phyloP scores from a whole-genome alignment of 1,140 invertebrate species.

The Bombus waltoni region DNA sequence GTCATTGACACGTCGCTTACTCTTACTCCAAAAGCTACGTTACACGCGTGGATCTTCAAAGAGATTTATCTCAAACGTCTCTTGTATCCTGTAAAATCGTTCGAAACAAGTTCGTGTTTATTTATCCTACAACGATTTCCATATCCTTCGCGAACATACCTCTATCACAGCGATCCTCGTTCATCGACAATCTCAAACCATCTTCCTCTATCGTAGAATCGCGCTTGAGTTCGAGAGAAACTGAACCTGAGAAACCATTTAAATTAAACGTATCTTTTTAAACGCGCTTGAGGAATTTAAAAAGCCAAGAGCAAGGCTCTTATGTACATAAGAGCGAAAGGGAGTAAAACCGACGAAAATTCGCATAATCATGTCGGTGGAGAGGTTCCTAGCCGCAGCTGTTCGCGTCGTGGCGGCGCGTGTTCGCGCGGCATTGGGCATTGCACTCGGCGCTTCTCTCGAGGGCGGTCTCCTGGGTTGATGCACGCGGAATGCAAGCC shows the following conservation, averaged over 20 bases:
- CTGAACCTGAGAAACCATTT: no score
- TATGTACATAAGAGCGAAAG: not conserved
- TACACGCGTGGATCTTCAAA: not conserved
- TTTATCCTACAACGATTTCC: no score
- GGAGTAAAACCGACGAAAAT: not conserved
- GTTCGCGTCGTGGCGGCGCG: slow-evolving; percentile 53
- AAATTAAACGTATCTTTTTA: no score
- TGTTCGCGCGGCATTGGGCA: slow-evolving; percentile 70
- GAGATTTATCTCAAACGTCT: not conserved
- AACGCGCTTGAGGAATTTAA: no score
- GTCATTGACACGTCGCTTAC: not conserved
- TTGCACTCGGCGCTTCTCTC: slow-evolving; percentile 76
- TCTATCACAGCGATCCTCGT: no score
- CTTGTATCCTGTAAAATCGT: no score
- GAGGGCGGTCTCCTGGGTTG: slow-evolving; percentile 75
- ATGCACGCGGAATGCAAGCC: slow-evolving; percentile 77
- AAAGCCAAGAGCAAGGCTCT: not conserved
- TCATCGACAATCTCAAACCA: no score
- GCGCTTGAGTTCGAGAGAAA: no score
- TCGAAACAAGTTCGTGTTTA: no score
- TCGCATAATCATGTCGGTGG: slow-evolving; percentile 32
- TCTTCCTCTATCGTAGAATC: no score
- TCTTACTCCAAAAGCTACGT: not conserved
- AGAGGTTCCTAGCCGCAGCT: slow-evolving; percentile 50
- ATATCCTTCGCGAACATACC: no score